These are phyloP conservation scores for Zhuqinia jingwanae DNA, from an alignment of 2,888 invertebrate genomes.

Conservation along the genomic window DNA sequence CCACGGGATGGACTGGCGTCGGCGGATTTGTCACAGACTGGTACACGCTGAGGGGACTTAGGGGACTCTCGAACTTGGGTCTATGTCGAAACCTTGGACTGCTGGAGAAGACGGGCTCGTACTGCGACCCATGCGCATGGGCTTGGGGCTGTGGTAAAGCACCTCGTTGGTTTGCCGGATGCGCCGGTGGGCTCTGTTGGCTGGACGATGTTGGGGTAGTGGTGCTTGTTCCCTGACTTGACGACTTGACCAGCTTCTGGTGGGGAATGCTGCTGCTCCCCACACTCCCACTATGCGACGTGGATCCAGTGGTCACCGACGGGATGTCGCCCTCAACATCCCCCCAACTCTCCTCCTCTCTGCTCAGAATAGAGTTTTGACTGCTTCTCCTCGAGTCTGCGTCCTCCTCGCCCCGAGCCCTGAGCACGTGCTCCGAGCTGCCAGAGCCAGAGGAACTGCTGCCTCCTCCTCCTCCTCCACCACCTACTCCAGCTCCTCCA, in stretches of 20 bases:
- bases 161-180: too few relatives aligned
- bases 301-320: conserved; percentile 38
- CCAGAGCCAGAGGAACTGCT: conserved; percentile 61
- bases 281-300: conserved; percentile 35
- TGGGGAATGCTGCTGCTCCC: too few relatives aligned
- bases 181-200: conserved; percentile 18
- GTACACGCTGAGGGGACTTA: conserved; percentile 72
- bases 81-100: conserved; percentile 74
- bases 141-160: conserved; percentile 21
- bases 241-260: conserved; percentile 43
- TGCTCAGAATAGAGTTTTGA: conserved; percentile 70
- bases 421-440: conserved; percentile 66
- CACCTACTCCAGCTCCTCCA: too few relatives aligned
- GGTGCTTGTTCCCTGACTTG: too few relatives aligned
- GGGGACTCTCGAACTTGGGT: conserved; percentile 76
- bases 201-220: too few relatives aligned
- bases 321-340: conserved; percentile 42
- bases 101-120: conserved; percentile 76
- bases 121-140: conserved; percentile 41
- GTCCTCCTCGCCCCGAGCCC: conserved; percentile 20
- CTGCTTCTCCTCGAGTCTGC: conserved; percentile 68
- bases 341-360: conserved; percentile 32
- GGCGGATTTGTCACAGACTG: conserved; percentile 77
- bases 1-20: conserved; percentile 73
- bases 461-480: too few relatives aligned